phyloP scores from a whole-genome alignment of 1,140 invertebrate species.

The Dinoponera quadriceps region DNA sequence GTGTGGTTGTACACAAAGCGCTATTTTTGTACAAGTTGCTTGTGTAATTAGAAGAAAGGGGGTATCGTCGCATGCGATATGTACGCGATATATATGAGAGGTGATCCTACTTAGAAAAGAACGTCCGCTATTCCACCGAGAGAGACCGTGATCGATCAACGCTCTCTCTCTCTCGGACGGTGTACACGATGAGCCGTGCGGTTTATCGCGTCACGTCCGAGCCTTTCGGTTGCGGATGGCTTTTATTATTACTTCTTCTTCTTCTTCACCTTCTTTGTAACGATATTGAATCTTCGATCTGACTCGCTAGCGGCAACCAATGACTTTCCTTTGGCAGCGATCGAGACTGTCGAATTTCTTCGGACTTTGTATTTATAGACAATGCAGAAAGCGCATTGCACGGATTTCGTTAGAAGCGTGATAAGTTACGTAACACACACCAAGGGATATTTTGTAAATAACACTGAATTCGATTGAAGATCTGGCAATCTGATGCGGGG shows the following conservation, averaged over 20 bases:
- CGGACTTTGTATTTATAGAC: constrained; percentile 25
- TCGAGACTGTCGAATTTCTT: constrained; percentile 7
- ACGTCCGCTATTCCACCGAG: constrained; percentile 16
- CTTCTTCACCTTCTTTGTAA: constrained; percentile 12
- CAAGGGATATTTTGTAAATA: constrained; percentile 51
- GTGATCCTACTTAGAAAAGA: constrained; percentile 43
- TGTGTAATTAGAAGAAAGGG: constrained; percentile 35
- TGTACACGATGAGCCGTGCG: too few species aligned
- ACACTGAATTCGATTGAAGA: constrained; percentile 39
- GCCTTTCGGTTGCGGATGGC: not conserved
- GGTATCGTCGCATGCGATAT: constrained; percentile 21
- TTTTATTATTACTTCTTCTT: constrained; percentile 25
- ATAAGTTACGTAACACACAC: constrained; percentile 36
- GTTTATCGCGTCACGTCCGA: too few species aligned
- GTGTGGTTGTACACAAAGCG: constrained; percentile 43
- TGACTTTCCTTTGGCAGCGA: not conserved
- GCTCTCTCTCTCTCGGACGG: too few species aligned
- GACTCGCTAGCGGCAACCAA: constrained; percentile 1
- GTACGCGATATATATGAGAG: not conserved
- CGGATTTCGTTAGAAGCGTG: not conserved
- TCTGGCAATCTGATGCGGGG: too few species aligned
- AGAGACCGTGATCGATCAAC: too few species aligned
- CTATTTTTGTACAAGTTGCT: constrained; percentile 54
- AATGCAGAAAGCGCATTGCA: not conserved
- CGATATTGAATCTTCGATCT: constrained; percentile 9